Conservation (phyloP, 2,113 vertebrate species). For the Pteropus alecto region DNA sequence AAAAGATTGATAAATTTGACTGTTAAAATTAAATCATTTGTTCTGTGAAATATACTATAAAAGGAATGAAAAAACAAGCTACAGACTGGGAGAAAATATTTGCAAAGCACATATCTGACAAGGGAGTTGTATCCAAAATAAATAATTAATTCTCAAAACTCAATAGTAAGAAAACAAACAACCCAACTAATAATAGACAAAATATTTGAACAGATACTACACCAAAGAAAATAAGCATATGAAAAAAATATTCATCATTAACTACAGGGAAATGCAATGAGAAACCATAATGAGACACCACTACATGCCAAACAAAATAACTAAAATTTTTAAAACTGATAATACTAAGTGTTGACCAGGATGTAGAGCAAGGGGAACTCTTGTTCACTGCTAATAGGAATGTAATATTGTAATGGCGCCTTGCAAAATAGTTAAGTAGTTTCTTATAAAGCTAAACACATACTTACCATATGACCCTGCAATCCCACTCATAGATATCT, state of each 20-base stretch:
- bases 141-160: background rate
- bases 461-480: background rate
- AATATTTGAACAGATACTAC: background rate
- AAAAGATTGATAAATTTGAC: background rate
- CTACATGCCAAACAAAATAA: background rate
- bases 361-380: background rate
- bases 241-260: background rate
- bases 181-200: background rate
- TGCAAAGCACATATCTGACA: background rate
- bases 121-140: background rate
- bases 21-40: background rate
- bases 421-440: background rate
- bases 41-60: background rate
- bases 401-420: background rate
- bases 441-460: background rate
- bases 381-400: background rate
- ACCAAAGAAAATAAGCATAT: background rate
- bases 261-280: background rate
- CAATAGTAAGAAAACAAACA: background rate
- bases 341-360: background rate
- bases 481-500: background rate
- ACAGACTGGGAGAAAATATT: conserved; percentile 5
- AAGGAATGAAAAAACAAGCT: background rate
- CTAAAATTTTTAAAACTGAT: background rate
- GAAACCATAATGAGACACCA: background rate